Percentiles rank a stretch among this genome's conserved stretches.
phyloP scores from a whole-genome alignment of 2,888 invertebrate species.

The Andrena marginata region DNA sequence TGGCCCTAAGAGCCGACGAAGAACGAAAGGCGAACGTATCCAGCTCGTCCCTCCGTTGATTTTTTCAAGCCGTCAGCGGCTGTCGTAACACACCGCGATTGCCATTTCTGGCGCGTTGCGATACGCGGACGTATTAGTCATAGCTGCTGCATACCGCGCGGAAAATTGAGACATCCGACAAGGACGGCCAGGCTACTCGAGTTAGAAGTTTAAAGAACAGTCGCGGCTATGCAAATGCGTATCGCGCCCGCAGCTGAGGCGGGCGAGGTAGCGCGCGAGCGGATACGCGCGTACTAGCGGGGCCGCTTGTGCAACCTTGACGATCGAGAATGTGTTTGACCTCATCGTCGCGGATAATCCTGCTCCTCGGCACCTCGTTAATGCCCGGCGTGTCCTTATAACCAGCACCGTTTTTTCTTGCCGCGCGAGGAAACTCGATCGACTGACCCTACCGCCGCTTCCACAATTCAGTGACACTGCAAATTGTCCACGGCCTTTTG shows the following conservation, averaged over 20 bases:
- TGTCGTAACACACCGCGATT: slow-evolving; percentile 54
- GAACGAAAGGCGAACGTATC: slow-evolving; percentile 35
- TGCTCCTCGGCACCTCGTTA: slow-evolving; percentile 64
- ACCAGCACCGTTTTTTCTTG: slow-evolving; percentile 39
- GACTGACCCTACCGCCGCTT: slow-evolving; percentile 17
- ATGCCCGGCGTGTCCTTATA: slow-evolving; percentile 67
- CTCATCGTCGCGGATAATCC: slow-evolving; percentile 64
- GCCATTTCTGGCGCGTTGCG: slow-evolving; percentile 62
- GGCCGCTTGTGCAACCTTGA: slow-evolving; percentile 65
- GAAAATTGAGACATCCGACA: slow-evolving; percentile 71
- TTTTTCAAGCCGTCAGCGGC: slow-evolving; percentile 18
- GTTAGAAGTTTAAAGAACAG: slow-evolving; percentile 68
- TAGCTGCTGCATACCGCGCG: slow-evolving; percentile 54
- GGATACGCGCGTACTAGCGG: slow-evolving; percentile 16
- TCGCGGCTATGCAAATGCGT: slow-evolving; percentile 46
- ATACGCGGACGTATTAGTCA: slow-evolving; percentile 66
- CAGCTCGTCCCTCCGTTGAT: slow-evolving; percentile 27
- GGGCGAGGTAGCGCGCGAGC: not conserved
- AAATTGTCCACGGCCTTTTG: slow-evolving; percentile 11
- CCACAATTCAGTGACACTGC: not conserved
- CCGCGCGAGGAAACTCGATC: slow-evolving; percentile 41
- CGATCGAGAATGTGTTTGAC: slow-evolving; percentile 68
- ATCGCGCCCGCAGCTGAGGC: slow-evolving; percentile 23
- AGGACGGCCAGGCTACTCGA: slow-evolving; percentile 57
- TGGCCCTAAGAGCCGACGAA: not conserved